Percentiles rank a stretch among this genome's conserved stretches.
Conservation (phyloP, 2,888 invertebrate genomes). For the Apodemia duryi region DNA sequence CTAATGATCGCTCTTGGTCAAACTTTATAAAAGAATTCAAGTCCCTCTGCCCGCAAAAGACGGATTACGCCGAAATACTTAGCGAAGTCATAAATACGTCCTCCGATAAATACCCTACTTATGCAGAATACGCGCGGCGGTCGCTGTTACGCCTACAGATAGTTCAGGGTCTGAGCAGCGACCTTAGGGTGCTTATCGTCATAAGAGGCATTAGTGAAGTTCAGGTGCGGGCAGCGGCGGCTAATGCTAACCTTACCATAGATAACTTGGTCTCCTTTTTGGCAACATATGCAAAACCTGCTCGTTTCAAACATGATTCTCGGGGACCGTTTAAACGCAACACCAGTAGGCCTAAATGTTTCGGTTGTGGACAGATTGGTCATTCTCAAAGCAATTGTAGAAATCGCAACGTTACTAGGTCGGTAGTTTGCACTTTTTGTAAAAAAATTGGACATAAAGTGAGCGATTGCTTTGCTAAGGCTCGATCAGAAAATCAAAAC, state of each 20-base stretch:
- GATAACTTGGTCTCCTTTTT: conserved; percentile 4
- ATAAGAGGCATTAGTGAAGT: conserved; percentile 16
- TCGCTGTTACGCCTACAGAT: conserved; percentile 12
- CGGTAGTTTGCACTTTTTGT: not conserved
- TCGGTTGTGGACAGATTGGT: too few relatives aligned
- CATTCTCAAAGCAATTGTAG: too few relatives aligned
- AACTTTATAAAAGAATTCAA: not conserved
- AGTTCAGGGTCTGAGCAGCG: conserved; percentile 8
- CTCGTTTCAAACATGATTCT: too few relatives aligned
- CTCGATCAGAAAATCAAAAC: too few relatives aligned
- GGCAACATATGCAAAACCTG: not conserved
- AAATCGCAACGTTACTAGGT: too few relatives aligned
- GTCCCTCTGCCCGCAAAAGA: conserved; percentile 4
- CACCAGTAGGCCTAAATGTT: too few relatives aligned
- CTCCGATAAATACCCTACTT: conserved; percentile 8
- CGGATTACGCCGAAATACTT: not conserved
- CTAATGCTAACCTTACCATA: conserved; percentile 14
- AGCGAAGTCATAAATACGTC: not conserved
- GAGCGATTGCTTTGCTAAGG: not conserved
- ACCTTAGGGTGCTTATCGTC: conserved; percentile 12
- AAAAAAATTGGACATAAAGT: not conserved
- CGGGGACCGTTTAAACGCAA: too few relatives aligned
- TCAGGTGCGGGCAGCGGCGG: conserved; percentile 15
- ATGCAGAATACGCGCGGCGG: conserved; percentile 13
- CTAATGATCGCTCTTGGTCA: too few relatives aligned